These are phyloP conservation scores for Eupsittula cactorum DNA, from an alignment of 2,113 vertebrate genomes.

Conservation along the genomic window DNA sequence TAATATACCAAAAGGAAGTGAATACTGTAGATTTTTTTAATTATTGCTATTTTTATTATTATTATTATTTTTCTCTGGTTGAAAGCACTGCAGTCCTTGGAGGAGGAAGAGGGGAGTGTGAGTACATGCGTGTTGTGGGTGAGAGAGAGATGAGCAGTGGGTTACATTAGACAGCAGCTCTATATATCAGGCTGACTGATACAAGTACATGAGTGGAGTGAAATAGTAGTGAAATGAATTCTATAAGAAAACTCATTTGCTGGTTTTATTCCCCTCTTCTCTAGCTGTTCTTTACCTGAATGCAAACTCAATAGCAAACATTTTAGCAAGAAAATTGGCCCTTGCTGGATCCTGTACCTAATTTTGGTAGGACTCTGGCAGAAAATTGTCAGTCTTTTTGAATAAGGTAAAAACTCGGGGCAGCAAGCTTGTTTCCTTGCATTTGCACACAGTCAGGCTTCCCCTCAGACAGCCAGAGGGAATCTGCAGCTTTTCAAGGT, in stretches of 20 bases:
- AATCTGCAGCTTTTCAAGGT: slow-evolving; percentile 58
- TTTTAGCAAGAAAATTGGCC: slow-evolving; percentile 5
- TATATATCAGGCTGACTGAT: background rate
- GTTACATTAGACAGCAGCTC: background rate
- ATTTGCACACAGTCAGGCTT: slow-evolving; percentile 49
- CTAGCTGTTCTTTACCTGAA: slow-evolving; percentile 45
- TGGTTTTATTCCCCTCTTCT: slow-evolving; percentile 38
- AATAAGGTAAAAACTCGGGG: slow-evolving; percentile 1
- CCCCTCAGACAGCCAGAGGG: background rate
- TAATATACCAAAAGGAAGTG: slow-evolving; percentile 80
- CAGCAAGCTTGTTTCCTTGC: slow-evolving; percentile 29
- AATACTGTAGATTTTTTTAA: slow-evolving; percentile 83
- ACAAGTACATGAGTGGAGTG: slow-evolving; percentile 21
- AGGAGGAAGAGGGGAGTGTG: slow-evolving; percentile 51
- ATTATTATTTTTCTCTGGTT: slow-evolving; percentile 57
- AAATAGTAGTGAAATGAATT: slow-evolving; percentile 12
- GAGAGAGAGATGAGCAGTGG: slow-evolving; percentile 7
- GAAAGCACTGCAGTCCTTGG: slow-evolving; percentile 75
- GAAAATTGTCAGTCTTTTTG: background rate
- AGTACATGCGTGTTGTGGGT: slow-evolving; percentile 33
- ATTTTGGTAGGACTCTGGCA: background rate
- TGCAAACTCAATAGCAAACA: slow-evolving; percentile 13
- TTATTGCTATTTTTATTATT: slow-evolving; percentile 81
- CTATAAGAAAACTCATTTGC: slow-evolving; percentile 51
- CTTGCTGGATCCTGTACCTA: background rate